These are phyloP conservation scores for Tetragnatha versicolor DNA, from an alignment of 1,140 invertebrate species.

Conservation along the genomic window DNA sequence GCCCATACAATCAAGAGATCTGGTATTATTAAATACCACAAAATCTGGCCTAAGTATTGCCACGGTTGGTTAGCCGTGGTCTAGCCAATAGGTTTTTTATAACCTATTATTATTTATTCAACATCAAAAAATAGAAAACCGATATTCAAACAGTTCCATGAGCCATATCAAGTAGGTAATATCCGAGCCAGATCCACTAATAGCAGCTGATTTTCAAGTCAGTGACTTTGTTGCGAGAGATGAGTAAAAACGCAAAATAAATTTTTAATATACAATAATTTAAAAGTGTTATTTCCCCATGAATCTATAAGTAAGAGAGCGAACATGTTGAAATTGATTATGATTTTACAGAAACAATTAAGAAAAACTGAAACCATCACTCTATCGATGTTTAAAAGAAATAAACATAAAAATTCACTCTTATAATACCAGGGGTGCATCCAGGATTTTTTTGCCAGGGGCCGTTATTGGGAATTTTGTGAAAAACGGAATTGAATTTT, in stretches of 20 bases:
- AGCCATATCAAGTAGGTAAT: conserved; percentile 1
- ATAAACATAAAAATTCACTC: background rate
- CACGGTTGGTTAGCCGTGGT: background rate
- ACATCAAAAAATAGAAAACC: conserved; percentile 25
- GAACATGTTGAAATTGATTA: background rate
- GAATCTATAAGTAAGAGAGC: background rate
- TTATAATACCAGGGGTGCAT: background rate
- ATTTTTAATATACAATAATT: no score
- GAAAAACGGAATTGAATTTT: no score
- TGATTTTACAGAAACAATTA: background rate
- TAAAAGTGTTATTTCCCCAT: no score
- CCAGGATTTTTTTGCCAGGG: no score
- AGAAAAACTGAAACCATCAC: background rate
- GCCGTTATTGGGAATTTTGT: no score
- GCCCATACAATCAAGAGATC: background rate
- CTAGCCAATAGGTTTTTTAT: background rate
- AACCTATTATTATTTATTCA: background rate
- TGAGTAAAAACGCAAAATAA: conserved; percentile 24
- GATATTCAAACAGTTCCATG: conserved; percentile 7
- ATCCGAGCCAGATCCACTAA: background rate
- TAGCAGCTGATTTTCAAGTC: conserved; percentile 54
- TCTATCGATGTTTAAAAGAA: background rate
- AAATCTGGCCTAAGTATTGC: background rate
- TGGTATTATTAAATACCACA: conserved; percentile 1
- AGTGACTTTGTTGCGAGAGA: conserved; percentile 51